Evolutionary conservation across 2,888 invertebrate species (phyloP).

Genomic region (Drosophila subquinaria): DNA sequence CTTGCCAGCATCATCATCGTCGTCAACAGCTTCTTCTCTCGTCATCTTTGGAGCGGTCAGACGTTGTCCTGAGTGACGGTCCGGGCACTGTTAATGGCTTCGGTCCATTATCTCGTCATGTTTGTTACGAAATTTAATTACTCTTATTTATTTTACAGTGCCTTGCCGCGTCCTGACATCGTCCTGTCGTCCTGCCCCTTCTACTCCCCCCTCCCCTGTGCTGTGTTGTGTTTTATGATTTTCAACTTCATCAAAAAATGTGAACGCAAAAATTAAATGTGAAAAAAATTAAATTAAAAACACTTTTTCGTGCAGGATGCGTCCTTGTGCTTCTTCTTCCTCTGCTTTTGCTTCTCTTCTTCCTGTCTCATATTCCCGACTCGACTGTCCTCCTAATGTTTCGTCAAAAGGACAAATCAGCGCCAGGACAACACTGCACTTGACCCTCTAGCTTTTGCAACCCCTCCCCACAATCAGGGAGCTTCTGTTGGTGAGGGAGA

Average conservation of each 20-base stretch:
- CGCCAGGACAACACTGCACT: conserved; percentile 37
- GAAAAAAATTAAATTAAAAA: conserved; percentile 78
- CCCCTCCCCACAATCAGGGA: not conserved
- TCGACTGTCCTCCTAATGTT: conserved; percentile 65
- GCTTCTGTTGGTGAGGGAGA: not conserved
- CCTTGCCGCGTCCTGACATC: conserved; percentile 29
- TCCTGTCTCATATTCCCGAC: conserved; percentile 54
- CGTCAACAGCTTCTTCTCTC: conserved; percentile 45
- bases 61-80: conserved; percentile 56
- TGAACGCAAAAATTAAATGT: conserved; percentile 71
- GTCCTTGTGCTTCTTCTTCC: conserved; percentile 30
- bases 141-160: conserved; percentile 83
- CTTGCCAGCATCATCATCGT: not conserved
- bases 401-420: conserved; percentile 69
- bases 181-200: conserved; percentile 5
- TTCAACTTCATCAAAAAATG: conserved; percentile 73
- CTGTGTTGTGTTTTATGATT: conserved; percentile 68
- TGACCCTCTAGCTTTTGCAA: conserved; percentile 37
- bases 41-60: conserved; percentile 65
- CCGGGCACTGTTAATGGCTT: conserved; percentile 81
- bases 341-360: conserved; percentile 9
- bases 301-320: conserved; percentile 64
- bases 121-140: conserved; percentile 85
- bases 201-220: conserved; percentile 2
- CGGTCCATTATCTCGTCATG: conserved; percentile 85